Evolutionary conservation across 2,797 vertebrate species (phyloP), one percentile per base, ranked within the genome.

Genomic region (Sciaenops ocellatus): DNA sequence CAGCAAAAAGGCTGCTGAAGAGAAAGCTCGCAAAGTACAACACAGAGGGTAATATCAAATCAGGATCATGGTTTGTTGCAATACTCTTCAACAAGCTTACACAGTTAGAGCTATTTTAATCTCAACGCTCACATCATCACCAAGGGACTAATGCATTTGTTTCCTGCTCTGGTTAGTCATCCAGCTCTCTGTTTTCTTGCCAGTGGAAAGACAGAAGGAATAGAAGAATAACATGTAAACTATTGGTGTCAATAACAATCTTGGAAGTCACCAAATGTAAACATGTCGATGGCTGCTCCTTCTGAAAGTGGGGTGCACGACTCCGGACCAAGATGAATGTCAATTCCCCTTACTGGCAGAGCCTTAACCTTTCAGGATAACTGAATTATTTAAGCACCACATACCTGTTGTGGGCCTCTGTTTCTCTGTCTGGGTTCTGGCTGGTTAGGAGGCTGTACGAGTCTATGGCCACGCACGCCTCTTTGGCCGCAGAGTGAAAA

Each of bases 301-400:
- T 75, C 79, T 61, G 57, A 87, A 83, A 90, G 85, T 42, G 70
- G 78, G 78, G 87, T 41, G 79, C 66, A 55, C 34, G 76, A 90
- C 93, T 95, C 84, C 55, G 76, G 92, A 91, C 93, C 87, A 72
- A 80, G 90, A 94, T 93, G 94, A 95, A 95, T 95, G 94, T 95
- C 94, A 94, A 93, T 89, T 90, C 55, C 79, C 82, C 87, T 92
- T 89, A 82, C 87, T 63, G 88, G 89, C 85, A 83, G 90, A 92
- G 91, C 88, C 89, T 88, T 96, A 95, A 95, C 95, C 95, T 96
- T 96, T 96, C 92, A 85, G 89, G 90, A 82, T 88, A 89, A 91
- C 93, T 96, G 95, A 95, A 96, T 96, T 94, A 96, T 96, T 96
- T 93, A 96, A 92, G 88, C 90, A 79, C 82, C 79, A 85, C 84